phyloP scores from a whole-genome alignment of 1,140 invertebrate species.

The Pseudomyrmex cubaensis region DNA sequence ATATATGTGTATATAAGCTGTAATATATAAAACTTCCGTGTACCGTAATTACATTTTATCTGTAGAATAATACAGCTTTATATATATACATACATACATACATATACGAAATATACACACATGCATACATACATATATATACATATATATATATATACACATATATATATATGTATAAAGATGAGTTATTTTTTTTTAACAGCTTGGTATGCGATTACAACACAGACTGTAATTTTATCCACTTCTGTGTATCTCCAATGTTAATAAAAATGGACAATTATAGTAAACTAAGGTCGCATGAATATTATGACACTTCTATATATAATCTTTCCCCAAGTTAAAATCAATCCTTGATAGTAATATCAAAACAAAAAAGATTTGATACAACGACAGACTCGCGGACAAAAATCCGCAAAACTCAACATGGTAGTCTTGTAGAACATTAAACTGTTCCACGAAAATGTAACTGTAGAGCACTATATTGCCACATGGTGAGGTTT shows the following conservation, averaged over 20 bases:
- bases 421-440: slow-evolving; percentile 35
- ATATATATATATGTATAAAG: slow-evolving; percentile 40
- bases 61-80: slow-evolving; percentile 1
- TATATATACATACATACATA: no score
- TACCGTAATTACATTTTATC: slow-evolving; percentile 50
- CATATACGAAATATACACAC: no score
- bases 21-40: slow-evolving; percentile 61
- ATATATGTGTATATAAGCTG: slow-evolving; percentile 50
- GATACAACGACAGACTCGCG: background rate
- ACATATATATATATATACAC: no score
- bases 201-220: slow-evolving; percentile 24
- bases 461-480: background rate
- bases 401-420: slow-evolving; percentile 49
- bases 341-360: slow-evolving; percentile 16
- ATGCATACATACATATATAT: no score
- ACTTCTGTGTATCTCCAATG: background rate
- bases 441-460: background rate
- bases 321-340: background rate
- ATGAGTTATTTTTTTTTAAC: slow-evolving; percentile 28
- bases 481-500: slow-evolving; percentile 2
- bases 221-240: slow-evolving; percentile 3
- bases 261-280: slow-evolving; percentile 10
- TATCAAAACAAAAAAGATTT: slow-evolving; percentile 15
- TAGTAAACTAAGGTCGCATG: slow-evolving; percentile 3
- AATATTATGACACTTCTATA: background rate